Evolutionary conservation across 2,797 vertebrate genomes (phyloP), one percentile per base, ranked within the genome.

Genomic region (Coreius guichenoti): DNA sequence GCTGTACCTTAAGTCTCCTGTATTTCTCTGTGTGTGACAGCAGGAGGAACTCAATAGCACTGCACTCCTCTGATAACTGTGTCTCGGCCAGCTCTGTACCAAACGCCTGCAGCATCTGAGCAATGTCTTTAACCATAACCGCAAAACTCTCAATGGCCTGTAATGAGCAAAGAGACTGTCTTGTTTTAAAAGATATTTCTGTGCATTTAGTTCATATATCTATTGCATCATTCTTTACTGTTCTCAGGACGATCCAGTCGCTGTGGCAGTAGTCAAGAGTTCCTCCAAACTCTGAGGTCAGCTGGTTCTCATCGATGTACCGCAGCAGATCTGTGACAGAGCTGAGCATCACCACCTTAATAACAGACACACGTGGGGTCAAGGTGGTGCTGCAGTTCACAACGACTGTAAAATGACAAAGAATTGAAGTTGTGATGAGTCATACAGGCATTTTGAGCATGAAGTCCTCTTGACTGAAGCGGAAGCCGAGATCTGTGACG

Each of bases 91-190:
- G 90, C 90, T 99, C 97, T 0, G 96, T 98, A 65, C 98, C 98
- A 75, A 99, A 99, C 36, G 96, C 93, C 78, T 99, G 98, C 51
- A 99, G 89, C 96, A 98, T 96, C 94, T 99, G 98, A 16, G 98
- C 98, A 7, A 97, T 97, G 83, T 99, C 98, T 93, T 99, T 99
- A 87, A 99, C 98, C 0, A 96, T 98, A 21, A 99, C 94, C 0
- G 98, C 98, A 94, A 99, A 99, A 83, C 97, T 96, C 95, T 99
- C 98, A 69, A 99, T 98, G 1, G 97, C 98, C 98, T 99, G 94
- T 2, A 84, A 76, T 76, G 54, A 70, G n/a, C 26, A 73, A 58
- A 74, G 23, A 74, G 4, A 39, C 6, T 19, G 39, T 14, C 33
- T 70, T 33, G 56, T 36, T 26, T 39, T 23, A 61, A n/a, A 13